Percentiles rank a stretch among this genome's conserved stretches.
Evolutionary conservation across 1,140 invertebrate genomes (phyloP).

Genomic region (Trichonephila clavipes): DNA sequence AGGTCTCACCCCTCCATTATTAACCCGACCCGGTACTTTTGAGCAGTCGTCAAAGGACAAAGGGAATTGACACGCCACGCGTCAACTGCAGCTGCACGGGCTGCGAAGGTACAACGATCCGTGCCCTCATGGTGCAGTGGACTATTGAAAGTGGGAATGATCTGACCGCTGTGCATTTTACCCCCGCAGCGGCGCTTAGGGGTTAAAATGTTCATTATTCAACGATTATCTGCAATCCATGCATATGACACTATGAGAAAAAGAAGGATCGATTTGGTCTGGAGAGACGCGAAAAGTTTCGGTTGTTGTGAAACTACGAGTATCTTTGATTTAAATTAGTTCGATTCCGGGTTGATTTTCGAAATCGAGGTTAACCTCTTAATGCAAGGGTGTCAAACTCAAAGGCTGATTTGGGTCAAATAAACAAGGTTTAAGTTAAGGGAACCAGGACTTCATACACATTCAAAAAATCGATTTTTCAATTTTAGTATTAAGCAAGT

Average conservation of each 20-base stretch:
- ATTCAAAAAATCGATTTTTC: too few relatives aligned
- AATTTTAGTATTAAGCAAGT: too few relatives aligned
- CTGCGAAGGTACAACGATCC: neutral
- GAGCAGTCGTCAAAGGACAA: neutral
- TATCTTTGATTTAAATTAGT: too few relatives aligned
- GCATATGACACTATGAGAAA: neutral
- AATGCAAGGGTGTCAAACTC: too few relatives aligned
- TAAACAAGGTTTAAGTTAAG: too few relatives aligned
- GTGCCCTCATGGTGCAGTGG: neutral
- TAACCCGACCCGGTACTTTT: neutral
- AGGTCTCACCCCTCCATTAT: neutral
- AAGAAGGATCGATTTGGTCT: too few relatives aligned
- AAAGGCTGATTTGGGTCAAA: too few relatives aligned
- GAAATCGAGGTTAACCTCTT: too few relatives aligned
- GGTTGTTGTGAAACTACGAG: too few relatives aligned
- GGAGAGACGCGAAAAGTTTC: too few relatives aligned
- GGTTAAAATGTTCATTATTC: neutral
- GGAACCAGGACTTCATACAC: too few relatives aligned
- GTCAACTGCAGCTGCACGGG: conserved; percentile 18
- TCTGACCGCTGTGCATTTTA: neutral
- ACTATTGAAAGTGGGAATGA: neutral
- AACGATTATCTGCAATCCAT: neutral
- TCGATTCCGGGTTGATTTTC: too few relatives aligned
- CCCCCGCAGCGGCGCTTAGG: neutral
- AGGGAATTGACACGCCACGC: conserved; percentile 33